Evolutionary conservation across 2,888 invertebrate genomes (phyloP), one percentile per base, ranked within the genome.

Genomic region (Cerceris ruficornis): DNA sequence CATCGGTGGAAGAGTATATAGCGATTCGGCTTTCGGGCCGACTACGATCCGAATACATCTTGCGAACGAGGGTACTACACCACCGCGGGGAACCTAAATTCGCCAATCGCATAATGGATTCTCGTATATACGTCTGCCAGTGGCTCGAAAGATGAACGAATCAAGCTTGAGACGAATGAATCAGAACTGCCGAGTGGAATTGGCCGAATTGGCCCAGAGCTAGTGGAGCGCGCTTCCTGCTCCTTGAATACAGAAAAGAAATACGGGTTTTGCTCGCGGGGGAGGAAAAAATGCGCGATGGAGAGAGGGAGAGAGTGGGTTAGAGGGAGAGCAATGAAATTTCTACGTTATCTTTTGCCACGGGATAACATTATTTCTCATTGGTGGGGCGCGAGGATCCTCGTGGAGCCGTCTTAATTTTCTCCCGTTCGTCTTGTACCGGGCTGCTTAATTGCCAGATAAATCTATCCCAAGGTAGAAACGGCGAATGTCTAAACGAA

Each of bases 41-140:
- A 68, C 69, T 74, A 59, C 66, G 52, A 52, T 75, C 50, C 64
- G 62, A 60, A 65, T 74, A 67, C 66, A 50, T 75, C 69, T 67
- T 28, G 42, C 58, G 62, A 70, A 55, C 59, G 59, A 41, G 64
- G 55, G 39, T 39, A 52, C 52, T 54, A 65, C 59, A 28, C 28
- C 28, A 28, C 28, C 54, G 57, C 15, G 46, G 66, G n/a, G 62
- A 66, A 66, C 69, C 80, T 68, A 76, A 74, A 76, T 61, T 76
- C 76, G 14, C 80, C 80, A 74, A 77, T 81, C 73, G 61, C 70
- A 77, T 74, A 81, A 81, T 81, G 77, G 76, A 80, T 59, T 55
- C 58, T 17, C 70, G 65, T 17, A 41, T 42, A 49, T 52, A 69
- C 11, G 60, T 55, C 13, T 69, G n/a, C 13, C n/a, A 46, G 49